Evolutionary conservation across 2,113 vertebrate species (phyloP), one percentile per base, ranked within the genome.

Genomic region (Sclerurus mexicanus): DNA sequence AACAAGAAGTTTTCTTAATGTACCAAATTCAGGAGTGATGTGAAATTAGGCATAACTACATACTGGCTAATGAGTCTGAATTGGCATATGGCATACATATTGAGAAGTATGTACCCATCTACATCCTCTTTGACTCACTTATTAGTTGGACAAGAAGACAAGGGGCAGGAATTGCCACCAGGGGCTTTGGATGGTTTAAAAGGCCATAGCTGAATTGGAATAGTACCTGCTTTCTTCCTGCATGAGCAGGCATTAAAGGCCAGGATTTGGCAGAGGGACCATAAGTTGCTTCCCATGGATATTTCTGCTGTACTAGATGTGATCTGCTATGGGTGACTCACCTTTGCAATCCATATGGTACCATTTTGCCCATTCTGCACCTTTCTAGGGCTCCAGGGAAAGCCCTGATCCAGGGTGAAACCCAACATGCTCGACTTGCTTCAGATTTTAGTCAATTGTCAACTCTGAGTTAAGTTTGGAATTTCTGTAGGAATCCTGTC

Each of bases 1-100:
- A 91, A 85, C 37, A 69, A 42, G 60, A 89, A 79, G 74, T 85
- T 94, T 78, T 89, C 56, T 78, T 91, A 88, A 86, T 85, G 77
- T 69, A 55, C 30, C 25, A 62, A 76, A 71, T 83, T 91, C 74
- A 85, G 77, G 58, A 93, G 49, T 49, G 28, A 78, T 91, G 49
- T 52, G 37, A 91, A 92, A 89, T 83, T 74, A 78, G 53, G 25
- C 27, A 12, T 82, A 94, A 87, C 85, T 92, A 46, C 46, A 50
- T 44, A 23, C 30, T 33, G 63, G 27, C 64, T 80, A 86, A 77
- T 73, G 64, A 92, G 30, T 33, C 42, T 67, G 28, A 82, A 71
- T 52, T 69, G 76, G 37, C 46, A 47, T 20, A 37, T 16, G 73
- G 52, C 47, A 67, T 35, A 63, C 18, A 42, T 58, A 74, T 30